A percentile compares a stretch with the other conserved stretches of the same genome.
phyloP scores from a whole-genome alignment of 2,113 vertebrate genomes.

The Azemiops feae region DNA sequence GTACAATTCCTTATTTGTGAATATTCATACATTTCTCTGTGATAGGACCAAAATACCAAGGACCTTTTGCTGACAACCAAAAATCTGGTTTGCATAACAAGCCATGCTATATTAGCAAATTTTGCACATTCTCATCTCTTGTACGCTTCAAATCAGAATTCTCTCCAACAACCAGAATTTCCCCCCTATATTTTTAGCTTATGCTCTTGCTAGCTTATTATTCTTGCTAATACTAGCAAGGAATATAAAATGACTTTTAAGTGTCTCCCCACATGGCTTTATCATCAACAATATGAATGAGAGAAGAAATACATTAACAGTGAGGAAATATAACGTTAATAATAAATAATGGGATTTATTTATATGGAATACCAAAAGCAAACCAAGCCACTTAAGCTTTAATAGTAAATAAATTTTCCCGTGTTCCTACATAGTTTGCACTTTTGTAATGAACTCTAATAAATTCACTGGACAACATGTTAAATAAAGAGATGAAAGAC shows the following conservation, averaged over 20 bases:
- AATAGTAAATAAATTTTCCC: constrained; percentile 68
- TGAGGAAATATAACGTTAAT: constrained; percentile 63
- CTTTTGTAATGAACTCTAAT: constrained; percentile 70
- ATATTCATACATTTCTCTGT: not conserved
- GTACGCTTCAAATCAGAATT: not conserved
- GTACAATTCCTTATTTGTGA: not conserved
- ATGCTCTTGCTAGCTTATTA: not conserved
- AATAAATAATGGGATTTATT: constrained; percentile 66
- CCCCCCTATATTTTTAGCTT: not conserved
- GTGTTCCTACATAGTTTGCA: constrained; percentile 65
- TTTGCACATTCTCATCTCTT: not conserved
- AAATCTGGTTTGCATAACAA: not conserved
- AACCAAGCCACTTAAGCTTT: constrained; percentile 71
- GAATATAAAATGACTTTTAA: constrained; percentile 42
- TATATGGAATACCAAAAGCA: constrained; percentile 61
- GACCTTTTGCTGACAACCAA: not conserved
- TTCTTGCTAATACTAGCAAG: constrained; percentile 19
- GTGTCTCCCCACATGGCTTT: constrained; percentile 38
- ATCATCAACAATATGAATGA: constrained; percentile 61
- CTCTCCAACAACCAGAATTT: not conserved
- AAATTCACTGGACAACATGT: constrained; percentile 71
- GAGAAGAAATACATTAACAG: constrained; percentile 49
- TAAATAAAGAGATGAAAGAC: constrained; percentile 80
- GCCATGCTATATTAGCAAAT: not conserved
- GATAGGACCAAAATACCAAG: not conserved